Evolutionary conservation across 2,888 invertebrate species (phyloP).

Genomic region (Eilema griseolum): DNA sequence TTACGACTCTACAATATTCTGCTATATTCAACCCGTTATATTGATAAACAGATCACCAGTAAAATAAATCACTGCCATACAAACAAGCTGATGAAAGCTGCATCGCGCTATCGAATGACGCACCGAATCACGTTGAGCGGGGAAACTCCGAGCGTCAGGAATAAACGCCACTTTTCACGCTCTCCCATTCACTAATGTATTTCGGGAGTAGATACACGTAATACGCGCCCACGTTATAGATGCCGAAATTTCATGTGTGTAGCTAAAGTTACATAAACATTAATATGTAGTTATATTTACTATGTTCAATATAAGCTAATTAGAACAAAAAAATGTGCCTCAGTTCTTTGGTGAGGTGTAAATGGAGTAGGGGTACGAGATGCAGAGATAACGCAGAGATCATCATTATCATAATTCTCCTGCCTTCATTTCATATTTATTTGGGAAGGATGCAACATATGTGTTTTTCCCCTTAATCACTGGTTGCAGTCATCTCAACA

Average conservation of each 20-base stretch:
- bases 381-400: too few species aligned
- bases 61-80: constrained; percentile 31
- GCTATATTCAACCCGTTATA: background rate
- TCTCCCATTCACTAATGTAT: constrained; percentile 53
- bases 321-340: too few species aligned
- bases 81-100: constrained; percentile 19
- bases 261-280: constrained; percentile 23
- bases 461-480: too few species aligned
- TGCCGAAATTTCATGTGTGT: constrained; percentile 22
- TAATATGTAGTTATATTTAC: constrained; percentile 23
- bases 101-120: constrained; percentile 30
- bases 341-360: too few species aligned
- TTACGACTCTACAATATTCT: background rate
- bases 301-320: too few species aligned
- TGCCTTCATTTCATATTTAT: too few species aligned
- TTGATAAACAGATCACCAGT: background rate
- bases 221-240: constrained; percentile 40
- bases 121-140: constrained; percentile 31
- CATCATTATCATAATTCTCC: too few species aligned
- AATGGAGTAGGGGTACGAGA: too few species aligned
- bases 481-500: too few species aligned
- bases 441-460: too few species aligned
- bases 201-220: constrained; percentile 44
- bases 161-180: constrained; percentile 43
- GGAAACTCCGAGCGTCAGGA: constrained; percentile 49